Base-by-base conservation (phyloP, 2,888 invertebrate genomes). In the Ceramica pisi region DNA sequence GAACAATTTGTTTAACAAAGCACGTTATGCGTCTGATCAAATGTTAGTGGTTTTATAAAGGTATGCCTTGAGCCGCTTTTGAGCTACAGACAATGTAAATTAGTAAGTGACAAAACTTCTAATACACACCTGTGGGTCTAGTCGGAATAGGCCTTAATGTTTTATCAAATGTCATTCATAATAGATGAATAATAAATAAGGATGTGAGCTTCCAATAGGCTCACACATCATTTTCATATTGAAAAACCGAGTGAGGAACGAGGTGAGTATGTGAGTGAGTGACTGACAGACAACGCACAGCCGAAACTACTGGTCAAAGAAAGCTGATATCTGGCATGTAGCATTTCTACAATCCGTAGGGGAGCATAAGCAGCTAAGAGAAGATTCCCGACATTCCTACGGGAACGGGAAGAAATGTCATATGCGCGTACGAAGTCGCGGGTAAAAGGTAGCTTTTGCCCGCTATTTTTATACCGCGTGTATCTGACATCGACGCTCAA, bases 71-170 rank as follows among this genome's bases (percentile, higher is more conserved):
- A 77, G 31, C 60, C n/a, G 46, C 31, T 75, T 65, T 70, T 67
- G 48, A 51, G 23, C 61, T 75, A 61, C 63, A 72, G 57, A 68
- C 55, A 55, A 31, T 31, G 10, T 82, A 59, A 80, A 82, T 80
- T 72, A 75, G 82, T 78, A 59, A 82, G 31, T 48, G 26, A 31
- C 38, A 51, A 26, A 68, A 62, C 66, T 66, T 2, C 53, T 61
- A 50, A 63, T 50, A 63, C 50, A 59, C 71, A 71, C 60, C 61
- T 70, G 55, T 70, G 60, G 68, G 66, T 60, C 70, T 66, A 66
- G 26, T 10, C 57, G 66, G 57, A 67, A 44, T 61, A 68, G 6
- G 4, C 51, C 51, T 51, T 61, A 48, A 64, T 68, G 19, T 59
- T 31, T 8, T 68, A 60, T 57, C 35, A 26, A 38, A 67, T 71